A percentile compares a stretch with the other conserved stretches of the same genome.
phyloP scores from a whole-genome alignment of 35 echinoderm and acorn worm genomes.

The Apostichopus parvimensis region DNA sequence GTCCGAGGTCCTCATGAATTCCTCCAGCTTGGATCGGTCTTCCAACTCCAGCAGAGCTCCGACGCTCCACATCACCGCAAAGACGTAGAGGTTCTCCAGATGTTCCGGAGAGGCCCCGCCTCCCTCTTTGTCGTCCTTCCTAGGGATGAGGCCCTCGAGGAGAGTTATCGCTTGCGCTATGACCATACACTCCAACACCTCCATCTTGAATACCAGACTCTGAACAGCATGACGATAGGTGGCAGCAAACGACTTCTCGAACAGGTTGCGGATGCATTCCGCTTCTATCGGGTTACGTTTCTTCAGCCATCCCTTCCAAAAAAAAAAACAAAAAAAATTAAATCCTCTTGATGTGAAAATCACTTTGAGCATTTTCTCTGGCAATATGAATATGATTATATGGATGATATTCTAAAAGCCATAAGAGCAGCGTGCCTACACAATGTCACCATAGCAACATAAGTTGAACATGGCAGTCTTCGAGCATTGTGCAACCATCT shows the following conservation, averaged over 20 bases:
- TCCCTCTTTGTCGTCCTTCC: slow-evolving; percentile 92
- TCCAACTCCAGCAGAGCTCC: slow-evolving; percentile 94
- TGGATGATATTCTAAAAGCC: neutral
- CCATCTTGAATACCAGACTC: slow-evolving; percentile 96
- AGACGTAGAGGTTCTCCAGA: slow-evolving; percentile 88
- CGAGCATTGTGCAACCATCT: neutral
- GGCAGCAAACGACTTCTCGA: slow-evolving; percentile 85
- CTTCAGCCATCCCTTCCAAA: slow-evolving; percentile 89
- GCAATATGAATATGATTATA: neutral
- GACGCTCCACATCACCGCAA: slow-evolving; percentile 95
- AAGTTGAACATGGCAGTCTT: too few species aligned
- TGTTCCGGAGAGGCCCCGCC: slow-evolving; percentile 48
- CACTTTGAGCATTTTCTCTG: too few species aligned
- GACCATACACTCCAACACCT: slow-evolving; percentile 88
- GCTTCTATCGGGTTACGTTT: slow-evolving; percentile 71
- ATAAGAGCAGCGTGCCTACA: neutral
- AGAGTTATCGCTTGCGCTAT: slow-evolving; percentile 90
- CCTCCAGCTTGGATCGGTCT: slow-evolving; percentile 85
- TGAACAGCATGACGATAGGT: slow-evolving; percentile 73
- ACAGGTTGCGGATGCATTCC: slow-evolving; percentile 68
- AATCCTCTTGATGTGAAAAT: neutral
- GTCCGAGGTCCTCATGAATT: slow-evolving; percentile 80
- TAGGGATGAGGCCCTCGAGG: slow-evolving; percentile 80
- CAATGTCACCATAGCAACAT: neutral
- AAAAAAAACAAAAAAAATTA: neutral